Evolutionary conservation across 2,888 invertebrate species (phyloP).

Genomic region (Stenichneumon culpator): DNA sequence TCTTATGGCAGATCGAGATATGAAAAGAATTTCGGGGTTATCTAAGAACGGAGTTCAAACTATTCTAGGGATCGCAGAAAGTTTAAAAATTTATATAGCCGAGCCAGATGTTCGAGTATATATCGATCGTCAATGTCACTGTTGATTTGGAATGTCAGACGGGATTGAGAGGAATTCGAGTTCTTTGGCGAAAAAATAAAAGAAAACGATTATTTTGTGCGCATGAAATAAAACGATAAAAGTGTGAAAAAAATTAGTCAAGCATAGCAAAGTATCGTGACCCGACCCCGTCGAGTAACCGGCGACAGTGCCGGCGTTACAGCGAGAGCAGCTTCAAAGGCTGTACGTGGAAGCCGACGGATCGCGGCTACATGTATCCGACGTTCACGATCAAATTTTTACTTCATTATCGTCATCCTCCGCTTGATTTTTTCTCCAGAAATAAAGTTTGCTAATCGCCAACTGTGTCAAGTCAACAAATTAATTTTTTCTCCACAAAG

Average conservation of each 20-base stretch:
- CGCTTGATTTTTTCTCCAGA: background rate
- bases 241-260: background rate
- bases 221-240: constrained; percentile 11
- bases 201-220: background rate
- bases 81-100: background rate
- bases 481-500: background rate
- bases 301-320: constrained; percentile 22
- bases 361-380: background rate
- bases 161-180: background rate
- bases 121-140: constrained; percentile 13
- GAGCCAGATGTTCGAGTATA: constrained; percentile 51
- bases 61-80: constrained; percentile 37
- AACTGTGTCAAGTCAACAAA: background rate
- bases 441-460: background rate
- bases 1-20: constrained; percentile 19
- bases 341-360: background rate
- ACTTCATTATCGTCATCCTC: background rate
- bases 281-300: constrained; percentile 75
- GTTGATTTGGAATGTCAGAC: constrained; percentile 17
- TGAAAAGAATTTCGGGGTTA: constrained; percentile 49
- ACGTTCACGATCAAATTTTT: background rate
- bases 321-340: background rate
- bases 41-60: constrained; percentile 40
- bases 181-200: background rate
- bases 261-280: constrained; percentile 75